Conservation (phyloP, 2,888 invertebrate genomes). For the Phalera bucephala region DNA sequence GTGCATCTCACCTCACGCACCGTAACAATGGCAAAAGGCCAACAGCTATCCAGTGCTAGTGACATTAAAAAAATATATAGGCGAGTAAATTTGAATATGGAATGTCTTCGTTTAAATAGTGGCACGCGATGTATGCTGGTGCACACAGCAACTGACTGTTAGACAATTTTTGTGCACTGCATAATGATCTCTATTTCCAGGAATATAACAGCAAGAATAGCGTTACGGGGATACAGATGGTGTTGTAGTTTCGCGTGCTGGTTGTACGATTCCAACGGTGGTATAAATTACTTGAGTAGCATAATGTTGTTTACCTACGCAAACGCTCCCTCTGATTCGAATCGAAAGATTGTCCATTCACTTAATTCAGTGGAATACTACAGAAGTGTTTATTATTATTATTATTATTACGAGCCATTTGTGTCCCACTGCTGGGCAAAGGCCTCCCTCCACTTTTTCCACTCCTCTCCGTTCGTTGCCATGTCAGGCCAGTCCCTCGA, state of each 20-base stretch:
- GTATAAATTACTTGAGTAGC: constrained; percentile 22
- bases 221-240: constrained; percentile 6
- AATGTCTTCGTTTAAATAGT: constrained; percentile 31
- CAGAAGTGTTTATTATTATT: constrained; percentile 19
- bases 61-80: constrained; percentile 38
- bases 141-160: constrained; percentile 8
- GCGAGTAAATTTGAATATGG: constrained; percentile 25
- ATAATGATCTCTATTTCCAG: constrained; percentile 15
- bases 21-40: constrained; percentile 71
- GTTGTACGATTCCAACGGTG: constrained; percentile 16
- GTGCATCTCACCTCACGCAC: constrained; percentile 74
- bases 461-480: too few species aligned
- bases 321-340: constrained; percentile 23
- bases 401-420: too few species aligned
- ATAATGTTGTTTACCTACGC: constrained; percentile 29
- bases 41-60: constrained; percentile 48
- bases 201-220: constrained; percentile 9
- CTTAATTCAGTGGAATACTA: constrained; percentile 13
- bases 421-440: too few species aligned
- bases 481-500: too few species aligned
- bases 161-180: constrained; percentile 5
- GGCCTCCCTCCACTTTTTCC: too few species aligned
- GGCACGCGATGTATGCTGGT: constrained; percentile 21
- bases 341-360: constrained; percentile 19
- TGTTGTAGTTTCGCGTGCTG: constrained; percentile 7